Evolutionary conservation across 2,797 vertebrate genomes (phyloP), one percentile per base, ranked within the genome.

Genomic region (Podargus strigoides): DNA sequence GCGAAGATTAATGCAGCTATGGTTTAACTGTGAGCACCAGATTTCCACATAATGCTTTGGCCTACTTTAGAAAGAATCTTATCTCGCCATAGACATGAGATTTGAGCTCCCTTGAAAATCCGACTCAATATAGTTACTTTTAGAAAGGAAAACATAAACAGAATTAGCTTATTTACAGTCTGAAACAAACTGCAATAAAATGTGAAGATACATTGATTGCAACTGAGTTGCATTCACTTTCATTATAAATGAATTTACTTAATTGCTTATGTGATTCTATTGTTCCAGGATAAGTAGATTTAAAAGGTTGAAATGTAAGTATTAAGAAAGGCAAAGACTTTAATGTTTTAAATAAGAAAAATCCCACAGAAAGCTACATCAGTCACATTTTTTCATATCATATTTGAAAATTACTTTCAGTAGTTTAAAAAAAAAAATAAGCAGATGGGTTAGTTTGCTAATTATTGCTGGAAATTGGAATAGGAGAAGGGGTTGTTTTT

Each of bases 41-140:
- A 90, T 91, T 91, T 93, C 42, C 47, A 56, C 44, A 42, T 73
- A 87, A 95, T 88, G 41, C 53, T 90, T 89, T 95, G 70, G 68
- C 81, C 92, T 95, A 66, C 68, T 93, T 95, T 89, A 36, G 74
- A 60, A 95, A 95, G 56, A 64, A 85, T 32, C 83, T 85, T 77
- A 92, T 90, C 88, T 75, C 37, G 26, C 20, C 66, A 49, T 12
- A 83, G n/a, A 68, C 56, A 53, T 39, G 30, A 82, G 44, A 72
- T 90, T 62, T 89, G 72, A 85, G 72, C 30, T 75, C 27, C 52
- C 42, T 77, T 78, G 60, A 85, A 87, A 94, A 75, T 68, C 68
- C 83, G 42, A 53, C 50, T 64, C 16, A 74, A 21, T 66, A 59
- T 9, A 4, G 28, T 30, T 77, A 7, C 5, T 77, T 56, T 83